Evolutionary conservation across 2,888 invertebrate genomes (phyloP), one percentile per base, ranked within the genome.

Genomic region (Hymenopus coronatus): DNA sequence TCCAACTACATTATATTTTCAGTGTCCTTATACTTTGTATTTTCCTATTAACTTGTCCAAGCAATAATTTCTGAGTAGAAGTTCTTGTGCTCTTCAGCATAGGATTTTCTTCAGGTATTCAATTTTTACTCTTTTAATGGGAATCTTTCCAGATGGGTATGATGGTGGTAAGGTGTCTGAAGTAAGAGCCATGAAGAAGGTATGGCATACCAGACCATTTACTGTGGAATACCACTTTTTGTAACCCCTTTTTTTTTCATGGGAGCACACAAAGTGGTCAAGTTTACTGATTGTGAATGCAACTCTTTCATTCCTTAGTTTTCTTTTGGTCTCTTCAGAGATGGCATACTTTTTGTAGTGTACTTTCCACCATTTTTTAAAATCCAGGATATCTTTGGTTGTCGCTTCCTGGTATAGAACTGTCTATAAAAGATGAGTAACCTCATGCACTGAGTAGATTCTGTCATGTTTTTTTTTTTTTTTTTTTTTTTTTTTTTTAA

Each of bases 381-480:
- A 84, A 84, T 84, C 27, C 83, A n/a, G 28, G 3, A 12, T 84
- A 84, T 84, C 7, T 84, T 30, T 28, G 30, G 9, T 46, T 27
- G 84, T 30, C 28, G 2, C 84, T 20, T 14, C 20, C 28, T 84
- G 28, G 70, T 70, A 86, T 28, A 70, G 28, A 27, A 82, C 30
- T 87, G 33, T 87, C 12, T 30, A 28, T 28, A 82, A 82, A 82
- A 87, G 46, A 14, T 8, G 12, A 46, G 7, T 87, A 81, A 30
- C 30, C 30, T 30, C 87, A 87, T 82, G 87, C 12, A 87, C 28
- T 87, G 87, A 20, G 8, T 25, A 87, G 87, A 87, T 87, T 28
- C 87, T 87, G 27, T 87, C 82, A 87, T 82, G 30, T 12, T 87
- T 87, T 87, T 82, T 27, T 12, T n/a, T n/a, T n/a, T n/a, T n/a